These are phyloP conservation scores for Athene cunicularia DNA, from an alignment of 2,113 vertebrate genomes.

Conservation along the genomic window DNA sequence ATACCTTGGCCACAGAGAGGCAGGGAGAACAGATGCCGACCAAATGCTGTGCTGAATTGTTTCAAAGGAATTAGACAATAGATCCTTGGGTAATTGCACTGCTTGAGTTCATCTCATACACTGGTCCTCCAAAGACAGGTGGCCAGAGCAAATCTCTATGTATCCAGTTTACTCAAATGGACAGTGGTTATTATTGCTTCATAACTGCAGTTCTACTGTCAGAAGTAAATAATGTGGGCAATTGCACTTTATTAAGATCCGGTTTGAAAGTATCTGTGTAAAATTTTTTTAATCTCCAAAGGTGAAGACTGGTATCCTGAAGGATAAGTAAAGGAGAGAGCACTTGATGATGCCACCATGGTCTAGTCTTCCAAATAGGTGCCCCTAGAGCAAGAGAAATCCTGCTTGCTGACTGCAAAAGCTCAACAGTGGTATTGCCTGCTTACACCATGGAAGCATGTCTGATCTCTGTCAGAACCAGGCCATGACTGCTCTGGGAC, in stretches of 20 bases:
- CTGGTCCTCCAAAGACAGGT: not conserved
- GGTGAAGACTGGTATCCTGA: not conserved
- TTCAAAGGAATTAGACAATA: not conserved
- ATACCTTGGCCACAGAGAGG: not conserved
- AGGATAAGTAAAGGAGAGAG: not conserved
- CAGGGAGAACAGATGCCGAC: not conserved
- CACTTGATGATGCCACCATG: not conserved
- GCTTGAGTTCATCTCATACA: not conserved
- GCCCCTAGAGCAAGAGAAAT: not conserved
- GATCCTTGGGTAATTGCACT: not conserved
- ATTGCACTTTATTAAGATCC: not conserved
- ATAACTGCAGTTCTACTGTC: not conserved
- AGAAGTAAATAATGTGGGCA: not conserved
- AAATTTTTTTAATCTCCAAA: not conserved
- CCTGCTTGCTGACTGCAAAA: not conserved
- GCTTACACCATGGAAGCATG: not conserved
- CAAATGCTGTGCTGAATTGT: not conserved
- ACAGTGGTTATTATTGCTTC: not conserved
- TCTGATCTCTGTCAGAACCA: not conserved
- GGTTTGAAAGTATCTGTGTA: not conserved
- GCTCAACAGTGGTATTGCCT: not conserved
- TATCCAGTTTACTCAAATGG: not conserved
- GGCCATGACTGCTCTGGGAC: not conserved
- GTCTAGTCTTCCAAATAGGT: not conserved
- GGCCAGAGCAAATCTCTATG: not conserved